Evolutionary conservation across 2,888 invertebrate genomes (phyloP), one percentile per base, ranked within the genome.

Genomic region (Morpho helenor): DNA sequence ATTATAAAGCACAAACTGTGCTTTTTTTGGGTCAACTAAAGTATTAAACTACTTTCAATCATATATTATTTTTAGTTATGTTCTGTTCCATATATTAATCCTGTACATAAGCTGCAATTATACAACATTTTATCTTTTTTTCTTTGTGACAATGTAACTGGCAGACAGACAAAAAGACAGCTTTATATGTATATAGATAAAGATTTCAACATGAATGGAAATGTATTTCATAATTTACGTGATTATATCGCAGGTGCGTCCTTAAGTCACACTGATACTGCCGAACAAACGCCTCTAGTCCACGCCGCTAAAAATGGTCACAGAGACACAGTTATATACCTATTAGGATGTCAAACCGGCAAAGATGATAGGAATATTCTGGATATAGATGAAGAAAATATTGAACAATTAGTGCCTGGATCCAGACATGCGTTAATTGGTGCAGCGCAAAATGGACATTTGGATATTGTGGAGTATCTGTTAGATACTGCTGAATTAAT

Each of bases 261-360:
- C 16, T 86, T 96, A 9, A 96, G 96, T 7, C 95, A 95, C 68
- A 93, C 94, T 0, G 96, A 96, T 75, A 95, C 95, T 55, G 94
- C 96, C 0, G 96, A 96, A 60, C 94, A 95, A 69, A 96, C 97
- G 71, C 95, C 98, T 0, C 82, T 98, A 59, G 96, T 98, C 0
- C 97, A 98, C 79, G 98, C 98, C 1, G 97, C 98, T 0, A 93
- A 96, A 68, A 95, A 95, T 72, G 98, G 98, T 0, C 96, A 96
- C 73, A 85, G 97, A 45, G 96, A 96, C 64, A 95, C 98, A 2
- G 96, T 98, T 0, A 96, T 96, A 45, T 97, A 97, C 76, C 91
- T 98, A 23, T 88, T 98, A 31, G 96, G 97, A 22, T 97, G 96
- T 76, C 89, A 89, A 63, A 79, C 84, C 2, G 87, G 87, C 0